These are phyloP conservation scores for Odobenus rosmarus DNA, from an alignment of 2,113 vertebrate species.

Conservation along the genomic window DNA sequence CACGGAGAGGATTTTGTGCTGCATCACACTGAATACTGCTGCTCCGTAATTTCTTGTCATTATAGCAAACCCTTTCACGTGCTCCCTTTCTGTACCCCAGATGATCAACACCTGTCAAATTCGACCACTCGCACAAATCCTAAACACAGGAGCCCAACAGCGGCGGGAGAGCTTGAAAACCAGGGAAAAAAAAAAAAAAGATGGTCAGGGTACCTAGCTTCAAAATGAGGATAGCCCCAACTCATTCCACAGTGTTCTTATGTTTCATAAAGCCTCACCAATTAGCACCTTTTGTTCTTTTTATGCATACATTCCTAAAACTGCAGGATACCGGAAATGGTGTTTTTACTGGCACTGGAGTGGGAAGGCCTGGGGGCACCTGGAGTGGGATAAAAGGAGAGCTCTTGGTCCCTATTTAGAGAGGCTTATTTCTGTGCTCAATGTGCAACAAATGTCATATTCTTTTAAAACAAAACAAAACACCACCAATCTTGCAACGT, in stretches of 20 bases:
- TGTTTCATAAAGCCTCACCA: neutral
- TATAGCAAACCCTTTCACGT: conserved; percentile 50
- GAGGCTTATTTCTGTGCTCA: neutral
- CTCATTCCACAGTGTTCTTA: neutral
- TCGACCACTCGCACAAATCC: neutral
- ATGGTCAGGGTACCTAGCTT: neutral
- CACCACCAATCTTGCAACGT: neutral
- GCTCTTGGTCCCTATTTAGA: neutral
- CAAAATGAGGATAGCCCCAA: neutral
- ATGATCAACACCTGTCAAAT: conserved; percentile 60
- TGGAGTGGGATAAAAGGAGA: neutral
- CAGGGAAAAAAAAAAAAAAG: neutral
- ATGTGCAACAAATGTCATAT: neutral
- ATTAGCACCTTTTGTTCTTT: neutral
- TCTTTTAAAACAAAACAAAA: neutral
- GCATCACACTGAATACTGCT: conserved; percentile 25
- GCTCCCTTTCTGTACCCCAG: conserved; percentile 47
- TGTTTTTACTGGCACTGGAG: neutral
- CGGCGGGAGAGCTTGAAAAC: neutral
- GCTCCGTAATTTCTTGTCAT: conserved; percentile 64
- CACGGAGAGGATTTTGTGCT: conserved; percentile 65
- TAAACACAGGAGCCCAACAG: neutral
- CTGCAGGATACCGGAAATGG: neutral
- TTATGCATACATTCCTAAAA: neutral
- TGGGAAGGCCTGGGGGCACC: neutral